Evolutionary conservation across 2,888 invertebrate genomes (phyloP), one percentile per base, ranked within the genome.

Genomic region (Eupsilia transversa): DNA sequence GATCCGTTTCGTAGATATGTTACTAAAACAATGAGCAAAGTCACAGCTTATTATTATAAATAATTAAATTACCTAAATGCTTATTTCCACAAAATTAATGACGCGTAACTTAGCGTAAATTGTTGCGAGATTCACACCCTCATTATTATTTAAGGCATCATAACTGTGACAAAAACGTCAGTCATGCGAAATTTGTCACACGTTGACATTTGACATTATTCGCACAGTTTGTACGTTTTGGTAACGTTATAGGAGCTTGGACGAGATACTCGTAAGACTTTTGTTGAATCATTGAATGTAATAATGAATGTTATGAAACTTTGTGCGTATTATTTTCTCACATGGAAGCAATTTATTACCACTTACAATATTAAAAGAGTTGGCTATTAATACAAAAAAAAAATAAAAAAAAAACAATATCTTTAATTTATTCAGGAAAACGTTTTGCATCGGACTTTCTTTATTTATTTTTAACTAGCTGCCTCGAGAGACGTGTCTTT

Each of bases 111-210:
- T 60, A 59, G n/a, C 43, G 33, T 54, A 33, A 65, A 68, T 67
- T 10, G 65, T 69, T 77, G 52, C 69, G 41, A 67, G 43, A 76
- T 54, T 63, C 49, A 74, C 52, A 61, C 64, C 65, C 60, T 65
- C 30, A 74, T 82, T 74, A 82, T 57, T 70, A 73, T 63, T 67
- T 57, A 82, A 77, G 61, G 27, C 77, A 61, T 63, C 52, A 27
- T 66, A 69, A 17, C 33, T 46, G 43, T 80, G 69, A 70, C 46
- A 71, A 73, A 71, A 77, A 67, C 61, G 67, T 35, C 68, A 70
- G 74, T 63, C 43, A 67, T 72, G 71, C 52, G 63, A 60, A 57
- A 77, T 86, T 75, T 59, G 74, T 77, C 70, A 75, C 77, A 82
- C 74, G 35, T 59, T 74, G 81, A 35, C 60, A 74, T 59, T 23